Conservation (phyloP, 2,797 vertebrate species). For the Sebastes matsubarae region DNA sequence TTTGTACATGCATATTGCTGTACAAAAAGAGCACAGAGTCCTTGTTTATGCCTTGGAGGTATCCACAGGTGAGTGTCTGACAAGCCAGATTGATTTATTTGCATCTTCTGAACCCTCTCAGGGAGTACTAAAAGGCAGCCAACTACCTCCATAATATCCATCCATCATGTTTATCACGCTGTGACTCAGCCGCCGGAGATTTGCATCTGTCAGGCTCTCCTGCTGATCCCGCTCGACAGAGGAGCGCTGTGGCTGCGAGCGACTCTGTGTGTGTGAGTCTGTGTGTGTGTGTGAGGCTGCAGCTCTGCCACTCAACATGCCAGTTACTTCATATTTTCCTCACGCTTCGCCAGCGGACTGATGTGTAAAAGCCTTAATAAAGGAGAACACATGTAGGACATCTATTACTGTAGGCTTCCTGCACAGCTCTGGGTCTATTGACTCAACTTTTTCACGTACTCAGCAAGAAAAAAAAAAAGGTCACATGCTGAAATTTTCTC, state of each 20-base stretch:
- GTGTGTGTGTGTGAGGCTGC: constrained; percentile 26
- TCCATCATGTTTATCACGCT: constrained; percentile 42
- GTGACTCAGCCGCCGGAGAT: constrained; percentile 26
- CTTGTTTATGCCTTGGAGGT: not conserved
- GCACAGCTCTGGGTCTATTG: not conserved
- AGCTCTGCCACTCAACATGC: constrained; percentile 41
- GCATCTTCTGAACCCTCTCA: constrained; percentile 10
- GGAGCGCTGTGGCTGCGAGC: constrained; percentile 22
- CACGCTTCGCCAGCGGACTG: constrained; percentile 13
- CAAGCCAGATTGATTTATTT: constrained; percentile 14
- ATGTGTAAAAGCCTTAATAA: constrained; percentile 26
- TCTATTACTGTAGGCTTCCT: not conserved
- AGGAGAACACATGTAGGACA: constrained; percentile 10
- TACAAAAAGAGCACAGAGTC: not conserved
- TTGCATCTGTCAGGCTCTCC: constrained; percentile 23
- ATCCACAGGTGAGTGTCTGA: constrained; percentile 5
- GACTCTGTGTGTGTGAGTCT: constrained; percentile 1
- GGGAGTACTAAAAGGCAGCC: constrained; percentile 6
- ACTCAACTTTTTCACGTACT: not conserved
- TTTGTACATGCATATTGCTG: not conserved
- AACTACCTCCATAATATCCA: constrained; percentile 1
- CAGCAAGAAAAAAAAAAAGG: not conserved
- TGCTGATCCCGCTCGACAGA: constrained; percentile 37
- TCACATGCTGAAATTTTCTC: not conserved
- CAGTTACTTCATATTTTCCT: constrained; percentile 55